These are phyloP conservation scores for Saccostrea echinata DNA, from an alignment of 1,140 invertebrate species.

Conservation along the genomic window DNA sequence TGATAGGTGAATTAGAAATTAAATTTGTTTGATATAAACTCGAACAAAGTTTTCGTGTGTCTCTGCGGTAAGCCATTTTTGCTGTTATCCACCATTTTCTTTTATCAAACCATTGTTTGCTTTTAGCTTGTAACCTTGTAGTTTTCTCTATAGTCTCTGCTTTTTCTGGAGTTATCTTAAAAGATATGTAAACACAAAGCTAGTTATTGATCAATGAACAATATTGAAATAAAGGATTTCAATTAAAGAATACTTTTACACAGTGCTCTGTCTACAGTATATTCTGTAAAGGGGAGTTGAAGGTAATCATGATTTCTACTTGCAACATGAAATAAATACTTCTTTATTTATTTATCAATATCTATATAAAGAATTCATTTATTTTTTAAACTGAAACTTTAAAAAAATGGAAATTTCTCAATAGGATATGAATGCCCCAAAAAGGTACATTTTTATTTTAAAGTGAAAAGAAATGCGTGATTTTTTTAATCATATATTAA, in stretches of 20 bases:
- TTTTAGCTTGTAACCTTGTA: slow-evolving; percentile 32
- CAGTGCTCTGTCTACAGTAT: too few relatives aligned
- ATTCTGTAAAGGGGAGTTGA: neutral
- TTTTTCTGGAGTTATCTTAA: neutral
- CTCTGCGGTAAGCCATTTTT: slow-evolving; percentile 21
- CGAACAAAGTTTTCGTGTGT: slow-evolving; percentile 21
- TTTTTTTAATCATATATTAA: too few relatives aligned
- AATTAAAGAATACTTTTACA: too few relatives aligned
- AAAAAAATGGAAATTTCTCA: too few relatives aligned
- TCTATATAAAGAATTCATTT: too few relatives aligned
- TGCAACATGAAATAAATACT: neutral
- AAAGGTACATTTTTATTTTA: too few relatives aligned
- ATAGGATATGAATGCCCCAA: too few relatives aligned
- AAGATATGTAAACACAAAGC: neutral
- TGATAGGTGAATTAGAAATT: neutral
- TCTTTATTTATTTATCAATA: neutral
- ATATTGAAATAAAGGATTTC: neutral
- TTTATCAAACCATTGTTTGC: slow-evolving; percentile 9
- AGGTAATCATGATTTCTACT: neutral
- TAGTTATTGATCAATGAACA: neutral
- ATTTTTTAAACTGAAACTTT: too few relatives aligned
- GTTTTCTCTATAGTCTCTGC: slow-evolving; percentile 7
- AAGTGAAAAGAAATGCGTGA: too few relatives aligned
- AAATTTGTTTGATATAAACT: neutral
- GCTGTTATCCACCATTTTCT: slow-evolving; percentile 45